Conservation (phyloP, 2,797 vertebrate genomes). For the Serranus cabrilla region DNA sequence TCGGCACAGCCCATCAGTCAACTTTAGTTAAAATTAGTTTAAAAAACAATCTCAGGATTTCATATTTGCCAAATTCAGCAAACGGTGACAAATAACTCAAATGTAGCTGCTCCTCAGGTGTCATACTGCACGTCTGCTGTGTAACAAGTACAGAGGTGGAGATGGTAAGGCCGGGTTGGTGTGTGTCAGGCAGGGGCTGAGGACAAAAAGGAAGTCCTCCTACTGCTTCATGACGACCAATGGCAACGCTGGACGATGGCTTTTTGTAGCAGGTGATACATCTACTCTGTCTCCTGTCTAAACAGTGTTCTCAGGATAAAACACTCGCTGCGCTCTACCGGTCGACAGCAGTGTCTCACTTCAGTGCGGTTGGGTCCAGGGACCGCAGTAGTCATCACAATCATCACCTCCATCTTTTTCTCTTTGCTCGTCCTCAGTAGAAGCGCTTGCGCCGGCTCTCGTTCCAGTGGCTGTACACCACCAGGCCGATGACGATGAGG, state of each 20-base stretch:
- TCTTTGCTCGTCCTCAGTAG: slow-evolving; percentile 86
- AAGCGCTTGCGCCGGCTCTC: slow-evolving; percentile 95
- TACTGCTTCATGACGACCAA: slow-evolving; percentile 29
- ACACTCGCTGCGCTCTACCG: slow-evolving; percentile 21
- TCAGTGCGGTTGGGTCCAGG: slow-evolving; percentile 19
- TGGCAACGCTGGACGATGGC: slow-evolving; percentile 35
- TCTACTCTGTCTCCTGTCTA: slow-evolving; percentile 31
- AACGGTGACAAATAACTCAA: slow-evolving; percentile 15
- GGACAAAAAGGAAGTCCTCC: slow-evolving; percentile 16
- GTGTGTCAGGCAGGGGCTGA: slow-evolving; percentile 15
- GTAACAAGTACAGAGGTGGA: slow-evolving; percentile 37
- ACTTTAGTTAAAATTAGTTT: background rate
- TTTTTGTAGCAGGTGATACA: slow-evolving; percentile 24
- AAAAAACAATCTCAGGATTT: background rate
- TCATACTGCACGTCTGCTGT: slow-evolving; percentile 20
- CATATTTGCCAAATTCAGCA: background rate
- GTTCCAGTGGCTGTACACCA: slow-evolving; percentile 95
- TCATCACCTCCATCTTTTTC: background rate
- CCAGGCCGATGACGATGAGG: slow-evolving; percentile 90
- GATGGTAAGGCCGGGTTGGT: slow-evolving; percentile 70
- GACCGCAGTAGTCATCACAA: slow-evolving; percentile 2
- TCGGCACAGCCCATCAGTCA: background rate
- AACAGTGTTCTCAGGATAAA: slow-evolving; percentile 17
- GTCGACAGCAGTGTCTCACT: slow-evolving; percentile 19
- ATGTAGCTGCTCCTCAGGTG: slow-evolving; percentile 32